These are phyloP conservation scores for Pristionchus exspectatus DNA, from an alignment of 2,888 invertebrate species.

Conservation along the genomic window DNA sequence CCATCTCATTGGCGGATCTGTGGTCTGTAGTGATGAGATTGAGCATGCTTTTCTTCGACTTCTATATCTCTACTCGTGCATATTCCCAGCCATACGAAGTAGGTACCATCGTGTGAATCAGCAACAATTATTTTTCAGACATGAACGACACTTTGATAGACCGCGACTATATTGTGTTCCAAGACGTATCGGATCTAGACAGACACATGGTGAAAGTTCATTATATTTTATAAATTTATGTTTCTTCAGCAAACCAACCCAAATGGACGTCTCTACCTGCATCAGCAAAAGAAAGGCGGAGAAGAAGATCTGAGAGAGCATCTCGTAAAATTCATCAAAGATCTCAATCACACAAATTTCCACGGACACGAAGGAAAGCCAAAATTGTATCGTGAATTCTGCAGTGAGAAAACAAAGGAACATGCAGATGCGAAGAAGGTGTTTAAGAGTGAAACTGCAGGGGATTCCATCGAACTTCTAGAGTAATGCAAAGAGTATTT, in stretches of 20 bases:
- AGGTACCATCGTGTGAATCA: not conserved
- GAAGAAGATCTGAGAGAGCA: not conserved
- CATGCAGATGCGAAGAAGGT: not conserved
- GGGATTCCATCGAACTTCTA: not conserved
- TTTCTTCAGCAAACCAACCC: not conserved
- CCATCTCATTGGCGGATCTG: conserved; percentile 39
- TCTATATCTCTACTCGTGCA: conserved; percentile 51
- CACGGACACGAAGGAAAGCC: not conserved
- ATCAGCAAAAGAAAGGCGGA: not conserved
- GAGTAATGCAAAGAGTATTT: no score
- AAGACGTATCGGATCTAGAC: conserved; percentile 40
- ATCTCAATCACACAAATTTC: not conserved
- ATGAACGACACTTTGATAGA: not conserved
- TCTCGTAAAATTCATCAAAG: not conserved
- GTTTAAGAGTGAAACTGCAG: not conserved
- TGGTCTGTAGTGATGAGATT: conserved; percentile 31
- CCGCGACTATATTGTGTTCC: conserved; percentile 13
- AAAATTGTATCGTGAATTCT: conserved; percentile 32
- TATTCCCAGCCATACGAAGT: conserved; percentile 28
- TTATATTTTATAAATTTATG: no score
- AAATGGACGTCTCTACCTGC: not conserved
- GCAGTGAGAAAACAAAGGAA: not conserved
- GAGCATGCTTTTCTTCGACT: conserved; percentile 26
- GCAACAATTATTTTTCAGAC: not conserved
- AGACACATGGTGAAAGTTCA: not conserved